Conservation (phyloP, 2,888 invertebrate genomes). For the Platerodrilus igneus region DNA sequence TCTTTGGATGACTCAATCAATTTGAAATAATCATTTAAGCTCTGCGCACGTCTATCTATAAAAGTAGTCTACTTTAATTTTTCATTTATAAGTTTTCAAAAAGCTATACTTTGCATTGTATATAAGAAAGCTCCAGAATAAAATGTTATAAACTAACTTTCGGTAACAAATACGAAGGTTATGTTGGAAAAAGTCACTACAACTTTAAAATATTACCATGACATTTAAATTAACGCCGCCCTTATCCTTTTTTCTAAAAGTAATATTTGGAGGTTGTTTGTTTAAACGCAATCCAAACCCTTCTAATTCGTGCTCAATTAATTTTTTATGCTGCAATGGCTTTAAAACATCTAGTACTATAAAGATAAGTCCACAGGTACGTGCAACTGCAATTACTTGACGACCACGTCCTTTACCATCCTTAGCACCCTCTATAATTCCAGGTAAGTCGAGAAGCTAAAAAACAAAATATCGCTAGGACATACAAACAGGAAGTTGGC, state of each 20-base stretch:
- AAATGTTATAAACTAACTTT: too few species aligned
- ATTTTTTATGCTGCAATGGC: conserved; percentile 91
- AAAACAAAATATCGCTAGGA: background rate
- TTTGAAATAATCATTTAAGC: too few species aligned
- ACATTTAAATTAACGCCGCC: conserved; percentile 95
- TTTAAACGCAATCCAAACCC: conserved; percentile 96
- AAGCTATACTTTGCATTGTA: too few species aligned
- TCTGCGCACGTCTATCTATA: too few species aligned
- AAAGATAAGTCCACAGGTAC: conserved; percentile 96
- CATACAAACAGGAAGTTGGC: conserved; percentile 46
- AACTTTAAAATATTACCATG: conserved; percentile 57
- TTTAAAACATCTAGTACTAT: conserved; percentile 97
- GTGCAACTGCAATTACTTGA: conserved; percentile 97
- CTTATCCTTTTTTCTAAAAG: conserved; percentile 95
- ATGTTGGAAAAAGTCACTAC: background rate
- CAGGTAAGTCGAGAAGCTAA: conserved; percentile 94
- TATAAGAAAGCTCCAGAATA: too few species aligned
- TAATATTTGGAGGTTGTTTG: conserved; percentile 95
- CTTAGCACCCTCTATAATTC: conserved; percentile 99
- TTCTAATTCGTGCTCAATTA: conserved; percentile 97
- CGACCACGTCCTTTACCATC: conserved; percentile 99
- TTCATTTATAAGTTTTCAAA: too few species aligned
- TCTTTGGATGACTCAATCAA: too few species aligned
- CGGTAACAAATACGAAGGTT: background rate
- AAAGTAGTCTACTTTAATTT: too few species aligned